Evolutionary conservation across 2,797 vertebrate genomes (phyloP), one percentile per base, ranked within the genome.

Genomic region (Apodemus agrarius): DNA sequence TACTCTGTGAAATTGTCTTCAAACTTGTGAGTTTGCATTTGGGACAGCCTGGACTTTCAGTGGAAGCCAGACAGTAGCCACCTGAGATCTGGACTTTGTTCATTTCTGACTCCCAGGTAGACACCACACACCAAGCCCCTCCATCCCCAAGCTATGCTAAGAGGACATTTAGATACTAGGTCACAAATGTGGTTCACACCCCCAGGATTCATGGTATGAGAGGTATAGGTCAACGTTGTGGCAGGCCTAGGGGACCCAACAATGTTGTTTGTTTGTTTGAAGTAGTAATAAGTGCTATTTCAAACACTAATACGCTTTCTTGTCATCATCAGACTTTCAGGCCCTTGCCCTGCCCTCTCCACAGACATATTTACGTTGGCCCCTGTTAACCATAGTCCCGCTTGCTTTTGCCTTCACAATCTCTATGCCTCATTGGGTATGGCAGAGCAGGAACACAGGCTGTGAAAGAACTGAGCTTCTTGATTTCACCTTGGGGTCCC

Each of bases 261-360:
- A n/a, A 86, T 97, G 84, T 8, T 37, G 10, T 59, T 37, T 57
- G 69, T 49, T 79, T 78, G 26, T 67, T 17, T 34, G 91, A 83
- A 67, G 91, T 74, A 10, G 40, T 92, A 96, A 98, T 97, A 98
- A 97, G 98, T 98, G 87, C 98, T 95, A 94, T 92, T 97, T 91
- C 87, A 97, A 97, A 96, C 95, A 1, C 0, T 87, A 95, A 84
- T 93, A 57, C 98, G 97, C 97, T 96, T 98, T 98, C 95, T 98
- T 67, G 97, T 98, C 98, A 98, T 94, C 97, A 97, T 84, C 97
- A 96, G 95, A 92, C 96, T 93, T 97, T 95, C 78, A 63, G 92
- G 26, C 59, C 96, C 98, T 97, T 96, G 79, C 96, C 94, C 85
- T 78, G 13, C 3, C 22, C 94, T 54, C 49, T 6, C 65, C 37